Evolutionary conservation across 2,888 invertebrate species (phyloP).

Genomic region (Cantharis nigra): DNA sequence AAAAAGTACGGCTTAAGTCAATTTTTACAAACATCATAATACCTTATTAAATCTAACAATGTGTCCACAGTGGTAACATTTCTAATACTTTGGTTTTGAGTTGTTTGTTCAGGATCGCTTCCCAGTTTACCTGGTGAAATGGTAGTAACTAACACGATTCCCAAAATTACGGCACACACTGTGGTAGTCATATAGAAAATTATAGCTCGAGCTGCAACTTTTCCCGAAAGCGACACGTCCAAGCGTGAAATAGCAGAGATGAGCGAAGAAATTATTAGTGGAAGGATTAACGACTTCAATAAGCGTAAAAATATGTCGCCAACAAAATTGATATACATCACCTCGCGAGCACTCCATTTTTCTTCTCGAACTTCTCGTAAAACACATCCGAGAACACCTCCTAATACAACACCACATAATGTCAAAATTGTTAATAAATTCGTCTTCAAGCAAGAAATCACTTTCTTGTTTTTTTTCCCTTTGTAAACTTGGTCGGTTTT

Average conservation of each 20-base stretch:
- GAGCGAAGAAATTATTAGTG: slow-evolving; percentile 70
- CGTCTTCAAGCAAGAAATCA: slow-evolving; percentile 43
- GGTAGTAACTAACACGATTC: slow-evolving; percentile 69
- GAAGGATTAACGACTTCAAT: slow-evolving; percentile 75
- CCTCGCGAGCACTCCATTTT: slow-evolving; percentile 62
- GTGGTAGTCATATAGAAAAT: slow-evolving; percentile 73
- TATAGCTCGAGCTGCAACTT: slow-evolving; percentile 69
- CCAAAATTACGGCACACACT: slow-evolving; percentile 69
- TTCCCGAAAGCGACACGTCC: slow-evolving; percentile 69
- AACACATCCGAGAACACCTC: slow-evolving; percentile 57
- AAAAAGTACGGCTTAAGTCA: neutral
- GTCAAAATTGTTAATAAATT: slow-evolving; percentile 64
- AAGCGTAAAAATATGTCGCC: slow-evolving; percentile 75
- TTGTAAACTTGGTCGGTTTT: neutral
- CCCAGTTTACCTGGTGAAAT: slow-evolving; percentile 65
- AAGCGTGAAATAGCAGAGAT: slow-evolving; percentile 72
- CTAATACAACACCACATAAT: slow-evolving; percentile 62
- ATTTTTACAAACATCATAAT: slow-evolving; percentile 27
- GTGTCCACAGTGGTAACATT: slow-evolving; percentile 69
- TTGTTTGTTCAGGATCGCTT: slow-evolving; percentile 28
- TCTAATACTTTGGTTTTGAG: slow-evolving; percentile 42
- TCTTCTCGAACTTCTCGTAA: slow-evolving; percentile 48
- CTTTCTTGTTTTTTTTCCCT: neutral
- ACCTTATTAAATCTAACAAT: slow-evolving; percentile 72
- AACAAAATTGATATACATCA: slow-evolving; percentile 71